Base-by-base conservation (phyloP, 1,140 invertebrate species). In the Prorops nasuta region DNA sequence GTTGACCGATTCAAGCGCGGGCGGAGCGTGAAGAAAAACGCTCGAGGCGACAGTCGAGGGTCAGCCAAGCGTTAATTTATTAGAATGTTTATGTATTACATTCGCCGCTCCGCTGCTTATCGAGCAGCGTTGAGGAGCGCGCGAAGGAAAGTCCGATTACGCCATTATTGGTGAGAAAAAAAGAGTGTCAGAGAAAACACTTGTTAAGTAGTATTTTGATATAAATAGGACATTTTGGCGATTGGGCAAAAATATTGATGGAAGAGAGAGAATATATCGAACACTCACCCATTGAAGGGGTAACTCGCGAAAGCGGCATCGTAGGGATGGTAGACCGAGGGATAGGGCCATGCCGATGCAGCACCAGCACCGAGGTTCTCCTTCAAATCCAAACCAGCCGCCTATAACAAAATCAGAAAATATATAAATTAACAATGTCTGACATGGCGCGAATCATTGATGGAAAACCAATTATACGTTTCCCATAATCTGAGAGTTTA, bases 241-340 rank as follows among this genome's bases (percentile, higher is more conserved):
- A 28, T 28, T 10, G 24, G 4, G 10, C 24, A 28, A 28, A 4
- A 10, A 28, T 28, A 10, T 28, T 28, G 10, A 6, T 28, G 10
- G 10, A 6, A 6, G 4, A 4, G 24, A 28, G 4, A 6, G 4
- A 28, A 6, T 28, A 6, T 10, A 28, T 28, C 10, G 4, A 37
- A 24, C 42, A 85, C 90, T 92, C 79, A 94, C 91, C 91, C 91
- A 76, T 92, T 93, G 79, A 93, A 94, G 51, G 90, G 89, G 79
- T 94, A 94, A 59, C 88, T 89, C 36, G 89, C 89, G 60, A 93
- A 90, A 19, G 90, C 89, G 36, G 89, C 85, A 62, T 94, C 91
- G 74, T 93, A 93, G 28, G 90, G 90, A 77, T 92, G 90, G 74
- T 94, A 93, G 56, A 92, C 88, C 22, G 90, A 87, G 40, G 89